Percentiles rank a stretch among this genome's conserved stretches.
These are phyloP conservation scores for Dreissena polymorpha DNA, from an alignment of 1,140 invertebrate genomes.

Conservation along the genomic window DNA sequence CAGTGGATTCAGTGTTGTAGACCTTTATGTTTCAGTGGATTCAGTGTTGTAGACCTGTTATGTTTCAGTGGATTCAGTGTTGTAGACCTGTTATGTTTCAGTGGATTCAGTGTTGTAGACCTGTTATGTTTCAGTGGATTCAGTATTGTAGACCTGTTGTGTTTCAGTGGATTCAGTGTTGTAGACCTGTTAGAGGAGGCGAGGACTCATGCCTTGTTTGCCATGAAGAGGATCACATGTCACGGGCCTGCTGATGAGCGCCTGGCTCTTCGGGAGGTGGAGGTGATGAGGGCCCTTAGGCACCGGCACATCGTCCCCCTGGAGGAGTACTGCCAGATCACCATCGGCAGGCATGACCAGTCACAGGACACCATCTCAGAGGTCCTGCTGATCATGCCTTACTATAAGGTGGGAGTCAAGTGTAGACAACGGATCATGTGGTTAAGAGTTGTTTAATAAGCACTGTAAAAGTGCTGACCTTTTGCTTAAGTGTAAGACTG, in stretches of 20 bases:
- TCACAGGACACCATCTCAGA: constrained; percentile 81
- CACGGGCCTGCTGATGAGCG: constrained; percentile 90
- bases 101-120: no score
- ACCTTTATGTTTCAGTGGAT: no score
- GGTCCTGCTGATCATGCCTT: constrained; percentile 89
- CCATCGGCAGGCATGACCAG: constrained; percentile 64
- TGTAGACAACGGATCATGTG: not conserved
- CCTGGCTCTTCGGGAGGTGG: constrained; percentile 87
- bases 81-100: no score
- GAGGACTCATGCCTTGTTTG: constrained; percentile 86
- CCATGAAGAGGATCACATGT: constrained; percentile 90
- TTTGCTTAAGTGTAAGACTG: no score
- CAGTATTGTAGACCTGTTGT: no score
- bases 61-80: no score
- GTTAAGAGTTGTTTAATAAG: not conserved
- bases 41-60: no score
- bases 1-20: no score
- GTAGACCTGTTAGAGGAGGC: constrained; percentile 89
- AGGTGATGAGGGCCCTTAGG: constrained; percentile 86
- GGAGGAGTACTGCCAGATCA: constrained; percentile 84
- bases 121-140: no score
- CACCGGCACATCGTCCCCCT: constrained; percentile 89
- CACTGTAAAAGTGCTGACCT: no score
- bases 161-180: constrained; percentile 90
- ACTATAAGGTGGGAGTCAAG: constrained; percentile 85